phyloP scores from a whole-genome alignment of 1,140 invertebrate species.

The Wiebesia pumilae region DNA sequence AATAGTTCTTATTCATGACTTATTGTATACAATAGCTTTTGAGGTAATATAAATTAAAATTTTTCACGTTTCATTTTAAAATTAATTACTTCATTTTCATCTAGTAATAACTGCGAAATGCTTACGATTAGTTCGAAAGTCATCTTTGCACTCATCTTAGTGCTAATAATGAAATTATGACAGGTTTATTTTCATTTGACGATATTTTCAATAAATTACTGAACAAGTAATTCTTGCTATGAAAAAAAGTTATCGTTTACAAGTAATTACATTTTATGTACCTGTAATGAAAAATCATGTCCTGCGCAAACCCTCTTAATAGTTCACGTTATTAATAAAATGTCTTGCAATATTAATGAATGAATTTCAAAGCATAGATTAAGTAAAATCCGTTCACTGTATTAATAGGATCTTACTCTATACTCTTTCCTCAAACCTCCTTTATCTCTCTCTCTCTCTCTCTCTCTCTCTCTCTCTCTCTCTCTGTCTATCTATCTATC shows the following conservation, averaged over 20 bases:
- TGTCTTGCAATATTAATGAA: background rate
- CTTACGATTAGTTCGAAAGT: too few relatives aligned
- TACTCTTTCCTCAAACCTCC: conserved; percentile 10
- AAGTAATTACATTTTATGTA: background rate
- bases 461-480: too few relatives aligned
- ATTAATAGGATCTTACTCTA: conserved; percentile 5
- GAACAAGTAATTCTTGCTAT: background rate
- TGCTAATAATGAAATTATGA: too few relatives aligned
- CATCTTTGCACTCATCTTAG: too few relatives aligned
- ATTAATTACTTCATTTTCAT: too few relatives aligned
- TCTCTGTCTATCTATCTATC: too few relatives aligned
- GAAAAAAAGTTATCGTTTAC: background rate
- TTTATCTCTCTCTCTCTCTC: conserved; percentile 11
- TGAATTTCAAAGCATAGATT: background rate
- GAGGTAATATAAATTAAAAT: too few relatives aligned
- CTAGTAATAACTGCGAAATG: too few relatives aligned
- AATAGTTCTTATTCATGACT: too few relatives aligned
- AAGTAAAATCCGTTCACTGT: background rate
- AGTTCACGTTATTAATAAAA: background rate
- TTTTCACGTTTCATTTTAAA: too few relatives aligned
- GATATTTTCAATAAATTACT: background rate
- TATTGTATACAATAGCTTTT: too few relatives aligned
- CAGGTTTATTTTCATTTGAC: too few relatives aligned
- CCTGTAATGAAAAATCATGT: background rate
- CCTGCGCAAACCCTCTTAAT: background rate